Base-by-base conservation (phyloP, 2,888 invertebrate species). In the Slavum lentiscoides region DNA sequence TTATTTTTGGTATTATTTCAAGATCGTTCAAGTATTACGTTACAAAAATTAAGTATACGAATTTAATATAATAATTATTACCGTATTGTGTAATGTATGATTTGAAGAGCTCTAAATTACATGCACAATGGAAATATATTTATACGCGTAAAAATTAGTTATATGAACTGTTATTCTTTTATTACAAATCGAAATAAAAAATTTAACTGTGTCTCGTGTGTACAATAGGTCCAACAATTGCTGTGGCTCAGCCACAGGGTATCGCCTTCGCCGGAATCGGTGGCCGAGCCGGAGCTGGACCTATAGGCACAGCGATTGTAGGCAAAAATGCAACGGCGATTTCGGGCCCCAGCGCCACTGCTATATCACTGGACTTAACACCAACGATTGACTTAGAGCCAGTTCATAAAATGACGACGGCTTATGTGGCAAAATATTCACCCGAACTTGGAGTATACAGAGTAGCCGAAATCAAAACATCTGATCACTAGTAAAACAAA, bases 341-440 rank as follows among this genome's bases (percentile, higher is more conserved):
- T 21, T 87, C 89, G 0, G 88, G 87, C 82, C 89, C 89, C 37
- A 86, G 86, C 70, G 89, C 88, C 23, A 88, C 89, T 23, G 88
- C 89, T 1, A 87, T 89, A 21, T 88, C 89, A 37, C 89, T 88
- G 58, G 86, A 87, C 30, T 84, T 85, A 15, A 84, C 84, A 3
- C 82, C 82, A 0, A 67, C 74, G 37, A 72, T 82, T 49, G n/a
- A 64, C 39, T 37, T 81, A 9, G 30, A 66, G 11, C 82, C 82
- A 0, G 82, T 72, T 0, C 64, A 72, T n/a, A 80, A 72, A 37
- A 11, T 58, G 30, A 80, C 80, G 0, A 23, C 72, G 9, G 80
- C 80, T 23, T 80, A 80, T 9, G 64, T 80, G 23, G 80, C 80
- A 23, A 80, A 58, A 64, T 80, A 80, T 15, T 19, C 80, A 2